A percentile compares a stretch with the other conserved stretches of the same genome.
These are phyloP conservation scores for Iselma pallidipennis DNA, from an alignment of 2,888 invertebrate genomes.

Conservation along the genomic window DNA sequence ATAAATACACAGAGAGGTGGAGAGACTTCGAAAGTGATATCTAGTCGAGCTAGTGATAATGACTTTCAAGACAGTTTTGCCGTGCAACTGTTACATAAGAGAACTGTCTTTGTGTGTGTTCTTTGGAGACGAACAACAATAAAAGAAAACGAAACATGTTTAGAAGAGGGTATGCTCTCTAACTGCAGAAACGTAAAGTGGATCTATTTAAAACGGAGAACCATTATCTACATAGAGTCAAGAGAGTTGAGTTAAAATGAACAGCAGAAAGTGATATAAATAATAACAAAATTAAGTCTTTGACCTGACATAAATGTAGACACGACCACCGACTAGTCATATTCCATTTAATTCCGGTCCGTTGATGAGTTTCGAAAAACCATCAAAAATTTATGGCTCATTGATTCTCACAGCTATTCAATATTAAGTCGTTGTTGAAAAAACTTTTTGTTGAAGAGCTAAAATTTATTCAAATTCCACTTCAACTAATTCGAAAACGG, in stretches of 20 bases:
- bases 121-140: neutral
- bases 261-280: too few species aligned
- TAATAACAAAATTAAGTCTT: too few species aligned
- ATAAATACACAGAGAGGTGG: neutral
- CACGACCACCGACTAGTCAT: too few species aligned
- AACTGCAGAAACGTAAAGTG: neutral
- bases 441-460: too few species aligned
- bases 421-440: too few species aligned
- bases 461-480: neutral
- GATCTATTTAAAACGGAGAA: neutral
- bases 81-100: neutral
- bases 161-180: neutral
- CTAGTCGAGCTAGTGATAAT: neutral
- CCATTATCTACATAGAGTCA: neutral
- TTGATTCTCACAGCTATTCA: too few species aligned
- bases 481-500: neutral
- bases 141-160: neutral
- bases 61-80: neutral
- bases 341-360: too few species aligned
- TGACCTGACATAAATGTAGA: too few species aligned
- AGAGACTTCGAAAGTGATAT: neutral
- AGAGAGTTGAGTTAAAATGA: neutral
- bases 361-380: too few species aligned
- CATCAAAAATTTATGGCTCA: too few species aligned
- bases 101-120: neutral